Percentiles rank a stretch among this genome's conserved stretches.
phyloP scores from a whole-genome alignment of 2,888 invertebrate genomes.

The Adelphocoris suturalis region DNA sequence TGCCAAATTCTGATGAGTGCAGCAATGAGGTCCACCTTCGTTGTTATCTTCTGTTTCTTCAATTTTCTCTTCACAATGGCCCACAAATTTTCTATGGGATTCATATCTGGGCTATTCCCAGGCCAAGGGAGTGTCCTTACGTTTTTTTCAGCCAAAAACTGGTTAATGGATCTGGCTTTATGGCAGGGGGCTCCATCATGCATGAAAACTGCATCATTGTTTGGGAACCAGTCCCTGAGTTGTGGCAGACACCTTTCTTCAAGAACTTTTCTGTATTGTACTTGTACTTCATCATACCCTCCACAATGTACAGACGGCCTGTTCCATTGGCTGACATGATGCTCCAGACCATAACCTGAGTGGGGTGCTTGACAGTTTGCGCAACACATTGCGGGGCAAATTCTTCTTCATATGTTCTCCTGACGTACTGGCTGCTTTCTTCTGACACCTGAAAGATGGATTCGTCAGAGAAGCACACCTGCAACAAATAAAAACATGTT shows the following conservation, averaged over 20 bases:
- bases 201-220: slow-evolving; percentile 45
- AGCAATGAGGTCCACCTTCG: slow-evolving; percentile 74
- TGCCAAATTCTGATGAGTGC: slow-evolving; percentile 72
- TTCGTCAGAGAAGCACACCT: slow-evolving; percentile 61
- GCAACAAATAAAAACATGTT: background rate
- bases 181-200: slow-evolving; percentile 61
- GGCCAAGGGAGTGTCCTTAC: slow-evolving; percentile 74
- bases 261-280: slow-evolving; percentile 54
- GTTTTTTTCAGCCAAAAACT: background rate
- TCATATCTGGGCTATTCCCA: slow-evolving; percentile 74
- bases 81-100: slow-evolving; percentile 76
- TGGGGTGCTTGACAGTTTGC: slow-evolving; percentile 69
- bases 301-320: slow-evolving; percentile 60
- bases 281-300: slow-evolving; percentile 56
- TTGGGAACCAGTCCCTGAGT: slow-evolving; percentile 45
- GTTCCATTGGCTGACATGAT: slow-evolving; percentile 41
- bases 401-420: slow-evolving; percentile 45
- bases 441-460: slow-evolving; percentile 57
- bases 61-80: slow-evolving; percentile 74
- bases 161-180: background rate
- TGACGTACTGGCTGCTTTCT: slow-evolving; percentile 48
- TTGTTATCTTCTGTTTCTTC: slow-evolving; percentile 74
- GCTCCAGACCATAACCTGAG: slow-evolving; percentile 68
- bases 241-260: slow-evolving; percentile 37
- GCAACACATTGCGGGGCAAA: slow-evolving; percentile 59